phyloP scores from a whole-genome alignment of 2,888 invertebrate species.

The Amphipoea lucens region DNA sequence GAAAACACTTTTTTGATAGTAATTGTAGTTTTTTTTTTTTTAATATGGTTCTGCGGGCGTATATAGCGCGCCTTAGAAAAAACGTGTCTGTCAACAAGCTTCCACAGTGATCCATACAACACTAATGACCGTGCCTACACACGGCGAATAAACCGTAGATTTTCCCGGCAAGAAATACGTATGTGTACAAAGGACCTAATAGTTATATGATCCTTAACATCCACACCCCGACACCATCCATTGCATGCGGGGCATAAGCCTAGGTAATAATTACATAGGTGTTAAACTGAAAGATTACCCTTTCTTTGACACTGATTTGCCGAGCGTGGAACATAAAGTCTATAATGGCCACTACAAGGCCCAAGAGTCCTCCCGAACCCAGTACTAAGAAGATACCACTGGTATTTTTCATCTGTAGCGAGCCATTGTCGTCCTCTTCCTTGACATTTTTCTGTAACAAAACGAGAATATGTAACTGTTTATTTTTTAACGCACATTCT shows the following conservation, averaged over 20 bases:
- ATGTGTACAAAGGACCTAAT: not conserved
- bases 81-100: not conserved
- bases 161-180: not conserved
- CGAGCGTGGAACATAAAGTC: constrained; percentile 97
- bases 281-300: constrained; percentile 86
- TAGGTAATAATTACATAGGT: not conserved
- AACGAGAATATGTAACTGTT: not conserved
- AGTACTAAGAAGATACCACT: constrained; percentile 97
- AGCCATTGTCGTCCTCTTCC: constrained; percentile 86
- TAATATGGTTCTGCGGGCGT: not conserved
- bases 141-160: not conserved
- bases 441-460: constrained; percentile 69
- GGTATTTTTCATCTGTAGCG: constrained; percentile 95
- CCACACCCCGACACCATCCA: not conserved
- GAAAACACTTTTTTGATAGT: not conserved
- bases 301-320: constrained; percentile 94
- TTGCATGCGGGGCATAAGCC: not conserved
- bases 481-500: not conserved
- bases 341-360: constrained; percentile 93
- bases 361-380: constrained; percentile 92
- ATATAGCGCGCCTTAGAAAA: not conserved
- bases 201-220: not conserved
- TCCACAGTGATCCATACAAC: not conserved
- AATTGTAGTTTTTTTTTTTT: not conserved
- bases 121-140: not conserved